A percentile compares a stretch with the other conserved stretches of the same genome.
phyloP scores from a whole-genome alignment of 1,140 invertebrate genomes.

The Acromyrmex heyeri region DNA sequence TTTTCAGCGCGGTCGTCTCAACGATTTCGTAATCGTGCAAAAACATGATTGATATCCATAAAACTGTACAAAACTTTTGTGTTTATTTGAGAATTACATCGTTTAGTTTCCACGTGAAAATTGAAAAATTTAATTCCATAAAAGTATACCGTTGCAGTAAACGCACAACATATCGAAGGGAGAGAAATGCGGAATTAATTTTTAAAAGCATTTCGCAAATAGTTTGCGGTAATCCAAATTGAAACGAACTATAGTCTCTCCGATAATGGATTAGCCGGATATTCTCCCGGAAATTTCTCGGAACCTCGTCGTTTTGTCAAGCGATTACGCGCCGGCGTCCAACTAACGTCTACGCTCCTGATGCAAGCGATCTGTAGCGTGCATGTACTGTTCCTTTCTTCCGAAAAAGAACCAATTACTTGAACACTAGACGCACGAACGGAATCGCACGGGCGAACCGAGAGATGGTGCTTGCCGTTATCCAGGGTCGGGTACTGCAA shows the following conservation, averaged over 20 bases:
- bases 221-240: conserved; percentile 24
- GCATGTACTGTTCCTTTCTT: conserved; percentile 4
- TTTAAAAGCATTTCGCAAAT: not conserved
- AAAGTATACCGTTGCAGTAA: not conserved
- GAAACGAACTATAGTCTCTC: not conserved
- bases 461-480: conserved; percentile 73
- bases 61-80: not conserved
- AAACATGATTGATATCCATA: conserved; percentile 23
- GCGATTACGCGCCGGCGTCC: conserved; percentile 13
- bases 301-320: conserved; percentile 5
- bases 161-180: not conserved
- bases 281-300: conserved; percentile 33
- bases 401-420: conserved; percentile 68
- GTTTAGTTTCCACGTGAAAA: not conserved
- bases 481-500: conserved; percentile 73
- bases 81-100: not conserved
- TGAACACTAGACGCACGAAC: conserved; percentile 42
- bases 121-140: not conserved
- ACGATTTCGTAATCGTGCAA: not conserved
- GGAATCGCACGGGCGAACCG: conserved; percentile 60
- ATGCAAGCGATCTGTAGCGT: not conserved
- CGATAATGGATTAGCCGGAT: conserved; percentile 47
- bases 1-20: not conserved
- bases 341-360: not conserved
- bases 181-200: not conserved